Conservation (phyloP, 37 sponge, comb jelly and placozoan genomes). For the Haliclona indistincta region DNA sequence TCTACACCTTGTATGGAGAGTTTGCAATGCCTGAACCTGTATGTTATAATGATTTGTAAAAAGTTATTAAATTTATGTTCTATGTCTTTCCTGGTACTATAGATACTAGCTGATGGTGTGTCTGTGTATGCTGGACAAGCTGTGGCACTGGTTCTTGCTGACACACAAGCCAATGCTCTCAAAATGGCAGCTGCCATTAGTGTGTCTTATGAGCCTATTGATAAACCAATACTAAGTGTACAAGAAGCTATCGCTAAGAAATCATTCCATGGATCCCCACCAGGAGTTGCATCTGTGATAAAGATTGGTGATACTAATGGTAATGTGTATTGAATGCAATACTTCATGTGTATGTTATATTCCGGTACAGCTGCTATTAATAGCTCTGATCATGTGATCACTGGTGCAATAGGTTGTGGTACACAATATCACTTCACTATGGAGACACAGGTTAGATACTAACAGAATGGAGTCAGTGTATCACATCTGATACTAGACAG, state of each 20-base stretch:
- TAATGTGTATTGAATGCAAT: slow-evolving; percentile 2
- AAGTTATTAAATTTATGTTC: too few relatives aligned
- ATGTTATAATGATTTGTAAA: neutral
- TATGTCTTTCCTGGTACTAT: neutral
- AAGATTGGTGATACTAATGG: slow-evolving; percentile 4
- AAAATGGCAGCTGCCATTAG: slow-evolving; percentile 57
- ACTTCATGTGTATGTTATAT: neutral
- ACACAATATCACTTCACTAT: slow-evolving; percentile 72
- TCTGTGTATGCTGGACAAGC: slow-evolving; percentile 79
- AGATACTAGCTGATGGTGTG: slow-evolving; percentile 55
- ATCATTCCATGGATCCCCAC: slow-evolving; percentile 1
- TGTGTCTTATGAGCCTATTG: slow-evolving; percentile 43
- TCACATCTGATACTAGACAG: slow-evolving; percentile 22
- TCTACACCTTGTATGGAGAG: too few relatives aligned
- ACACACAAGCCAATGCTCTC: slow-evolving; percentile 69
- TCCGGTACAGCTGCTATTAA: slow-evolving; percentile 46
- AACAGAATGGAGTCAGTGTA: neutral
- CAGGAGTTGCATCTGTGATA: neutral
- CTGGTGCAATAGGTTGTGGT: slow-evolving; percentile 61
- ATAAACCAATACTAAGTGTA: slow-evolving; percentile 61
- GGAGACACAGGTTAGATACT: slow-evolving; percentile 56
- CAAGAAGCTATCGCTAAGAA: slow-evolving; percentile 30
- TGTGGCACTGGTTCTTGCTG: slow-evolving; percentile 73
- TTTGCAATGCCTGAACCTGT: slow-evolving; percentile 4
- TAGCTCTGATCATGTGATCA: slow-evolving; percentile 35